phyloP scores from a whole-genome alignment of 2,797 vertebrate genomes.

The Rhinichthys osculus region DNA sequence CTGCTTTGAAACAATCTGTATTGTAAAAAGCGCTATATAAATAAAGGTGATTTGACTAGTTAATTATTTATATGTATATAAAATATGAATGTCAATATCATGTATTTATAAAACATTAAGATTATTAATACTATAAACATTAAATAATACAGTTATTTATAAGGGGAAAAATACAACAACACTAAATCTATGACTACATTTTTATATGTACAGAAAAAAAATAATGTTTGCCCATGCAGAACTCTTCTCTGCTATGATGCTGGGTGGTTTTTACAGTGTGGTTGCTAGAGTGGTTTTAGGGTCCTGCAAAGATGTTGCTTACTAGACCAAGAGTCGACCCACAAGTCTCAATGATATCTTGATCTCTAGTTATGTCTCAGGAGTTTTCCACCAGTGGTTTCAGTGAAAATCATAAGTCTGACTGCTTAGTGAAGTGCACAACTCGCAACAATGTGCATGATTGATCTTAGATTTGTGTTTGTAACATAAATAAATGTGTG shows the following conservation, averaged over 20 bases:
- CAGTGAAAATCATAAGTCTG: background rate
- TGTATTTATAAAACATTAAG: background rate
- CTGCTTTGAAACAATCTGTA: too few species aligned
- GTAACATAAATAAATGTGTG: too few species aligned
- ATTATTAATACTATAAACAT: background rate
- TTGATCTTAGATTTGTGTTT: too few species aligned
- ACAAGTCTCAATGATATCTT: background rate
- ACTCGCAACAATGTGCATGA: background rate
- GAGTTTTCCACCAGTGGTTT: background rate
- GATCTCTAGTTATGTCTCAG: background rate
- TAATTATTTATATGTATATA: background rate
- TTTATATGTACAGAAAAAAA: background rate
- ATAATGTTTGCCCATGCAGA: background rate
- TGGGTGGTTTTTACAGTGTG: background rate
- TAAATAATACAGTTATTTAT: background rate
- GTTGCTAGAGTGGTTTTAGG: background rate
- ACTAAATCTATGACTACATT: background rate
- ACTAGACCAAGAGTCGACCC: background rate
- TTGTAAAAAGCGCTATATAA: too few species aligned
- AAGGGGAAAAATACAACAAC: background rate
- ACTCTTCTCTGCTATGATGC: background rate
- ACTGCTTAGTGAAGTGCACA: background rate
- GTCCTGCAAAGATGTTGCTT: background rate
- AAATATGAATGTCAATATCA: background rate
- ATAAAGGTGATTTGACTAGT: too few species aligned